Conservation (phyloP, 2,113 vertebrate genomes). For the Bolborhynchus lineola region DNA sequence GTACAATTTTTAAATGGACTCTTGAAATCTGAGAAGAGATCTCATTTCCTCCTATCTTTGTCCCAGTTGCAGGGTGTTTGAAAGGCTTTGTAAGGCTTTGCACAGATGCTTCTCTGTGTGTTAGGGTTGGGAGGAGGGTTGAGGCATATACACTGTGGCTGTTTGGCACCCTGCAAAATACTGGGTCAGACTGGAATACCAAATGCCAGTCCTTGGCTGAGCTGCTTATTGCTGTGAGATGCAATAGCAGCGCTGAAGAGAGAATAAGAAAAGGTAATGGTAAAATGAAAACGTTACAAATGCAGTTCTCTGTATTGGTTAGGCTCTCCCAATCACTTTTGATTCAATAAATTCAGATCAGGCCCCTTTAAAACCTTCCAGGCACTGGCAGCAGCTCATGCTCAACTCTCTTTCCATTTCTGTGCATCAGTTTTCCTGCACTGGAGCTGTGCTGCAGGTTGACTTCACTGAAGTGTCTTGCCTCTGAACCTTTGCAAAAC, state of each 20-base stretch:
- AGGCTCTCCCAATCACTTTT: not conserved
- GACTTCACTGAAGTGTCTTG: not conserved
- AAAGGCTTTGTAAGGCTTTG: conserved; percentile 45
- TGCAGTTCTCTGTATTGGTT: not conserved
- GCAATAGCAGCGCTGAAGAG: not conserved
- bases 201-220: not conserved
- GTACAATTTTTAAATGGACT: conserved; percentile 29
- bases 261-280: not conserved
- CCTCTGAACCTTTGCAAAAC: not conserved
- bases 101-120: conserved; percentile 53
- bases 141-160: conserved; percentile 9
- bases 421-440: not conserved
- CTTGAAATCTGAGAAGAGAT: conserved; percentile 52
- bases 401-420: not conserved
- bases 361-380: not conserved
- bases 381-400: not conserved
- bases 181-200: conserved; percentile 23
- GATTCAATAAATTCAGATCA: not conserved
- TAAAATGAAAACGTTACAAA: not conserved
- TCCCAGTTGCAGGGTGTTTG: conserved; percentile 34
- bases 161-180: conserved; percentile 32
- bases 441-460: not conserved
- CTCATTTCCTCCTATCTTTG: conserved; percentile 61
- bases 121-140: conserved; percentile 4
- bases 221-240: not conserved